Evolutionary conservation across 2,888 invertebrate species (phyloP).

Genomic region (Thalpophila matura): DNA sequence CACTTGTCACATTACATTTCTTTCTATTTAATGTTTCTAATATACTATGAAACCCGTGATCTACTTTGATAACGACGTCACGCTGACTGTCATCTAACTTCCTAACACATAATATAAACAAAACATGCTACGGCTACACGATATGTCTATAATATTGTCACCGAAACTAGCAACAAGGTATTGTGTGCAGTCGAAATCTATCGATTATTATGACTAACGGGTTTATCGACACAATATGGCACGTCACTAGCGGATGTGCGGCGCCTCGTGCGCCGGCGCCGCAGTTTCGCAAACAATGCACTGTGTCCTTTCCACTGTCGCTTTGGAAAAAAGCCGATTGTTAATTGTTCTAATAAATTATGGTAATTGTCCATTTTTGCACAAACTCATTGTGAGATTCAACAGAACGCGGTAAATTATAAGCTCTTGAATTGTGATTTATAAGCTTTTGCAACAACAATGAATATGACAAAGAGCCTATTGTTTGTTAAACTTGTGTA

Average conservation of each 20-base stretch:
- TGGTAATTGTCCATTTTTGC: conserved; percentile 68
- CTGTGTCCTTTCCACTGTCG: conserved; percentile 73
- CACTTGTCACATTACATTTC: conserved; percentile 30
- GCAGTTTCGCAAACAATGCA: conserved; percentile 84
- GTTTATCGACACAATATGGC: conserved; percentile 73
- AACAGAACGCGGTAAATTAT: conserved; percentile 34
- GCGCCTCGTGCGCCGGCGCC: conserved; percentile 80
- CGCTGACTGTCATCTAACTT: conserved; percentile 38
- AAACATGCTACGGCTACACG: conserved; percentile 40
- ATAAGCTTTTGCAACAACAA: conserved; percentile 32
- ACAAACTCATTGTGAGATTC: conserved; percentile 56
- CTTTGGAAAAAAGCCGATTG: conserved; percentile 80
- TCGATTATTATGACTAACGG: conserved; percentile 72
- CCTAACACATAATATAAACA: conserved; percentile 48
- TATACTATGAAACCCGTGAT: conserved; percentile 23
- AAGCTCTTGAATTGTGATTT: conserved; percentile 34
- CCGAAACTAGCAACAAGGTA: conserved; percentile 66
- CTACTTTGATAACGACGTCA: conserved; percentile 17
- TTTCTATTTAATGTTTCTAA: conserved; percentile 41
- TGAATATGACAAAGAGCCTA: conserved; percentile 42
- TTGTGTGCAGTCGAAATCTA: conserved; percentile 70
- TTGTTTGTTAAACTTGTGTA: conserved; percentile 34
- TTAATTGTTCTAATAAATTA: conserved; percentile 81
- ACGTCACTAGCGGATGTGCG: conserved; percentile 87
- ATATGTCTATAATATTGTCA: conserved; percentile 59